Percentiles rank a stretch among this genome's conserved stretches.
Evolutionary conservation across 1,140 invertebrate species (phyloP).

Genomic region (Adelges cooleyi): DNA sequence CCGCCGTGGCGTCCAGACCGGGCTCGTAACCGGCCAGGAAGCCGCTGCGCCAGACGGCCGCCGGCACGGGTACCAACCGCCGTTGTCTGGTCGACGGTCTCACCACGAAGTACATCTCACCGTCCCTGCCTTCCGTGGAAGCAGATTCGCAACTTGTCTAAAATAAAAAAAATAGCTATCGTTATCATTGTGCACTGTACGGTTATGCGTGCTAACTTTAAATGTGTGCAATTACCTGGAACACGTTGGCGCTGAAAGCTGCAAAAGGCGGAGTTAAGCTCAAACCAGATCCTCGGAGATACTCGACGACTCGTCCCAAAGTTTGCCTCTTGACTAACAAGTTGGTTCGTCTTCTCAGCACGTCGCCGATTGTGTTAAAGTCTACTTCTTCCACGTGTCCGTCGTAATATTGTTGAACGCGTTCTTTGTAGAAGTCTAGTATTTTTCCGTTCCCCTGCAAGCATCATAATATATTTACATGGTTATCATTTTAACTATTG

Average conservation of each 20-base stretch:
- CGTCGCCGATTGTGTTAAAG: constrained; percentile 64
- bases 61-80: constrained; percentile 65
- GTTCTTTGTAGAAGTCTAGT: constrained; percentile 71
- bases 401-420: constrained; percentile 71
- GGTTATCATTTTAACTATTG: too few species aligned
- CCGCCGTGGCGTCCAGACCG: constrained; percentile 64
- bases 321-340: constrained; percentile 64
- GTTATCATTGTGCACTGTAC: neutral
- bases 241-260: constrained; percentile 65
- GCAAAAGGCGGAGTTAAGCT: constrained; percentile 58
- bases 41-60: constrained; percentile 59
- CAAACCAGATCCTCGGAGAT: constrained; percentile 56
- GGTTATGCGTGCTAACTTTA: neutral
- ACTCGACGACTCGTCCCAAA: constrained; percentile 60
- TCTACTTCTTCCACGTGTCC: constrained; percentile 71
- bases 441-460: constrained; percentile 54
- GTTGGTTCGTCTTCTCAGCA: constrained; percentile 63
- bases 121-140: constrained; percentile 59
- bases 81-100: constrained; percentile 62
- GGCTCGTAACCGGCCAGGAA: constrained; percentile 73
- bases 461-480: neutral
- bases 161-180: constrained; percentile 37
- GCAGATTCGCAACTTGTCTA: constrained; percentile 60
- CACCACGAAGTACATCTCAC: constrained; percentile 73
- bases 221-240: constrained; percentile 44